These are phyloP conservation scores for Chloropsis cyanopogon DNA, from an alignment of 2,113 vertebrate genomes.

Conservation along the genomic window DNA sequence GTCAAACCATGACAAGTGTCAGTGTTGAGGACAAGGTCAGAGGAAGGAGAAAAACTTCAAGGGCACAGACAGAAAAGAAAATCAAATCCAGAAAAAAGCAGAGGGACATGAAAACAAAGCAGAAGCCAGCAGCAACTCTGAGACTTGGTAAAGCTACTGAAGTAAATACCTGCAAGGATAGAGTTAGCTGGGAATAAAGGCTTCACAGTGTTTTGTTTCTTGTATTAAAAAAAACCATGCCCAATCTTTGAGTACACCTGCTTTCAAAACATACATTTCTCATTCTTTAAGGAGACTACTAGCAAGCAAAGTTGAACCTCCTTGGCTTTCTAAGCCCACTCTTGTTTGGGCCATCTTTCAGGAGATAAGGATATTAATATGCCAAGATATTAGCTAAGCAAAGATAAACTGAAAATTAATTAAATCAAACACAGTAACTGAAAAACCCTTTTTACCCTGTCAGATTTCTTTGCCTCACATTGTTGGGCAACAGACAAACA, in stretches of 20 bases:
- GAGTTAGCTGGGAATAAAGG: neutral
- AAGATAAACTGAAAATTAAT: neutral
- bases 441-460: neutral
- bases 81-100: neutral
- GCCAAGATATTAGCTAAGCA: neutral
- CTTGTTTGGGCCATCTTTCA: rapidly evolving
- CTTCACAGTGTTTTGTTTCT: neutral
- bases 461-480: neutral
- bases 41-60: neutral
- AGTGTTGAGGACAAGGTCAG: neutral
- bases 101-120: neutral
- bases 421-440: neutral
- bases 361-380: neutral
- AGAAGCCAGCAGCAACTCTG: neutral
- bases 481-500: neutral
- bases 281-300: neutral
- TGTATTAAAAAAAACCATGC: neutral
- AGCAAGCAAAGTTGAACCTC: neutral
- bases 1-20: neutral
- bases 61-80: neutral
- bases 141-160: neutral
- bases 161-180: neutral
- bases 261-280: neutral
- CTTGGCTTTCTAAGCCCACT: neutral
- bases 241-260: neutral